Evolutionary conservation across 2,113 vertebrate genomes (phyloP).

Genomic region (Hydropotes inermis): DNA sequence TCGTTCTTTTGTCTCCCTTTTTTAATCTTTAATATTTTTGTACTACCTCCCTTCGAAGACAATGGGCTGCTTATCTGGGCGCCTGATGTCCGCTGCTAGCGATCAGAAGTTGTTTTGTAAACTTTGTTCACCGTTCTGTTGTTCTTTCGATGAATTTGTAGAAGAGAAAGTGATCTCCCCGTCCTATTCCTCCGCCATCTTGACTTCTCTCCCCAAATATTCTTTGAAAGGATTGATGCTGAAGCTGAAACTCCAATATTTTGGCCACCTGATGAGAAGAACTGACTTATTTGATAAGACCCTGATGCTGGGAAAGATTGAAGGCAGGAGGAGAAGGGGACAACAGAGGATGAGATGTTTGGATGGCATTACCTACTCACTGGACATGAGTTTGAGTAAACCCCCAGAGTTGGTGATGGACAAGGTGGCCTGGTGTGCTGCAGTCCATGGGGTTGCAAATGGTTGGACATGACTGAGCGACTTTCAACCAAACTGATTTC

Average conservation of each 20-base stretch:
- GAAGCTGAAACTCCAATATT: neutral
- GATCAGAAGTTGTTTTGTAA: too few species aligned
- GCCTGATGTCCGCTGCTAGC: too few species aligned
- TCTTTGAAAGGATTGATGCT: neutral
- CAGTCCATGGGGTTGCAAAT: neutral
- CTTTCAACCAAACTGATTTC: neutral
- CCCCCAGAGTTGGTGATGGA: neutral
- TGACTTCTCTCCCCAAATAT: too few species aligned
- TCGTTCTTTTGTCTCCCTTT: too few species aligned
- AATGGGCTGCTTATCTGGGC: too few species aligned
- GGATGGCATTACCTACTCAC: neutral
- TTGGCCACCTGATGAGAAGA: neutral
- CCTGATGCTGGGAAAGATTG: neutral
- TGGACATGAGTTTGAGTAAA: neutral
- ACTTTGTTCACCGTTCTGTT: too few species aligned
- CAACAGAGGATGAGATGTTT: neutral
- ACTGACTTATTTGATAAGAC: neutral
- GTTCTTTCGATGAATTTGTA: too few species aligned
- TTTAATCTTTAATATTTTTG: too few species aligned
- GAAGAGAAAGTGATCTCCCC: too few species aligned
- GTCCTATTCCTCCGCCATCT: too few species aligned
- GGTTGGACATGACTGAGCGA: fast-evolving
- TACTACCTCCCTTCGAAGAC: too few species aligned
- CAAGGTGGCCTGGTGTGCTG: neutral
- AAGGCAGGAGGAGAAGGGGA: neutral